Base-by-base conservation (phyloP, 2,888 invertebrate species). In the Drosophila kuntzei region DNA sequence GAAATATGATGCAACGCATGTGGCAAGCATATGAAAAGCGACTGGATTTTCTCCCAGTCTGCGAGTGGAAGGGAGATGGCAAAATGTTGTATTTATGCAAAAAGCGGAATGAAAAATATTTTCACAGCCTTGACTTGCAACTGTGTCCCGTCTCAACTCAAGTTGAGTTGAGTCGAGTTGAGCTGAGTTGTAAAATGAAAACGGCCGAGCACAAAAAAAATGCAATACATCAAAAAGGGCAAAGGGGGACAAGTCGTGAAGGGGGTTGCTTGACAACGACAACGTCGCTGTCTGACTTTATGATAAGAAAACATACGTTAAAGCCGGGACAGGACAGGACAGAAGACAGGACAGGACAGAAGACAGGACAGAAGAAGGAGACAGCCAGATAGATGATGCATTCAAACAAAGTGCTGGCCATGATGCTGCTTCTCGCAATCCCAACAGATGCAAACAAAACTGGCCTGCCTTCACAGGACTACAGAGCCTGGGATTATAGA, bases 31-130 rank as follows among this genome's bases (percentile, higher is more conserved):
- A 80, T 85, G 82, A 76, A 82, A 79, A 70, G 79, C 68, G 68
- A 68, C 71, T 68, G 73, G 79, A 76, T 63, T 76, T 71, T 49
- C 75, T 43, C 65, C 61, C 71, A 59, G 70, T 29, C 27, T 65
- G 71, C 41, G 37, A 27, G 29, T 39, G 32, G 37, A 43, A 44
- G 9, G 57, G 32, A 50, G 49, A 54, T 62, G 71, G 61, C 62
- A 64, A 85, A 84, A 84, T 85, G 77, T 79, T 84, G 81, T 83
- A 83, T 85, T 85, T 83, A 85, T 85, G 86, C 81, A 85, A 81
- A 83, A 71, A 84, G 79, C 72, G 66, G 66, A 82, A 81, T 81
- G 81, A 81, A 80, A 84, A 85, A 85, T 86, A 85, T 86, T 86
- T 80, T 75, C 71, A 65, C 75, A 86, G 84, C 80, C 84, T 84